Evolutionary conservation across 1,140 invertebrate species (phyloP), one percentile per base, ranked within the genome.

Genomic region (Pseudomyrmex sp.): DNA sequence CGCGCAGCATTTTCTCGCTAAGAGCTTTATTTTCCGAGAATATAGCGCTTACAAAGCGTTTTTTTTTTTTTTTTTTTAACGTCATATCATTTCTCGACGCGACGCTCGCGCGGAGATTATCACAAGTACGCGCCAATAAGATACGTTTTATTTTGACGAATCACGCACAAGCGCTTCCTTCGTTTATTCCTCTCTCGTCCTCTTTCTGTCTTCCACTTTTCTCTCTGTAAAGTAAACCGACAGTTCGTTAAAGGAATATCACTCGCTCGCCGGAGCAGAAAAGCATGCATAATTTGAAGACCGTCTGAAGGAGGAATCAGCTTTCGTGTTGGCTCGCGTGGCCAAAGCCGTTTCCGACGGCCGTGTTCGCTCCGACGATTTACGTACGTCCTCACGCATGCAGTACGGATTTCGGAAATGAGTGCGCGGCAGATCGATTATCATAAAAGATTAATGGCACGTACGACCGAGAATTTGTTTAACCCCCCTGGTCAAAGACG

Each of bases 251-350:
- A 48, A 70, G 8, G 18, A 58, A 54, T 56, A 86, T 86, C 63
- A 52, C 23, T 72, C 63, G 69, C 56, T 58, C 52, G 63, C 50
- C 56, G 23, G 10, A 20, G 56, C 69, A 63, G 69, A 70, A 86
- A 86, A 80, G 83, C 76, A 59, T 69, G 56, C 62, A 72, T 85
- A 86, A 86, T 85, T 74, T 50, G 54, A 74, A 52, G 20, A 26
- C 8, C 35, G 54, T 62, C 48, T n/a, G 20, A 52, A 46, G 52
- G 61, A 48, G 48, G 35, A 46, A 20, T 20, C 62, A 48, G 35
- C 66, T 70, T 10, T 10, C 20, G 13, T 26, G 20, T 23, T 23
- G 20, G 18, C 12, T 56, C 23, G 26, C 44, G 80, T 58, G 65
- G 56, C 48, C 46, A 18, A 46, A 58, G 8, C 54, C 35, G 58